Evolutionary conservation across 1,140 invertebrate species (phyloP), one percentile per base, ranked within the genome.

Genomic region (Arctopsyche grandis): DNA sequence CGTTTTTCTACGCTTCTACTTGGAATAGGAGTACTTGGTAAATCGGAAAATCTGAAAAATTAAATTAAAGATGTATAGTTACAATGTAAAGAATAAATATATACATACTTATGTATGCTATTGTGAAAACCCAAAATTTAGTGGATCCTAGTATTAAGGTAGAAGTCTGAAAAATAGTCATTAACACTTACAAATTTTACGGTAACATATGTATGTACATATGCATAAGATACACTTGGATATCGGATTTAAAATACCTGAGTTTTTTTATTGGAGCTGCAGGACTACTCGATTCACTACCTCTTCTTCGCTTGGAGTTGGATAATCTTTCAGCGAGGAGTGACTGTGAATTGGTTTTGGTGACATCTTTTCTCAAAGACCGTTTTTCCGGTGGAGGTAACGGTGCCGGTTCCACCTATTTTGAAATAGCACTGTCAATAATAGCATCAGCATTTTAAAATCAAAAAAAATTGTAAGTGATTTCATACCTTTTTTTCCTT

Each of bases 181-280:
- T n/a, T n/a, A n/a, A n/a, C n/a, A n/a, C 58, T 9, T 63, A 63
- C 5, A 9, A 12, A 10, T n/a, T n/a, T n/a, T n/a, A n/a, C n/a
- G n/a, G n/a, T n/a, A n/a, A n/a, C n/a, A n/a, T n/a, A n/a, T n/a
- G 9, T 19, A 9, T 10, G 58, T 63, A n/a, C 16, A n/a, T n/a
- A n/a, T 63, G 16, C 21, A n/a, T 63, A 9, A 48, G n/a, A 63
- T 63, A 66, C 63, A 3, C 38, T 14, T 38, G 26, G 38, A 66
- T 1, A 21, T 4, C 60, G n/a, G n/a, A 14, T 66, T 19, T 66
- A 43, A 29, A 70, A 73, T 73, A 79, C 73, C 44, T 69, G 5
- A 69, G 26, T 19, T 75, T 79, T 56, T 79, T 79, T 10, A 69
- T 56, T 14, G 69, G 38, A 12, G 38, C 29, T 22, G 48, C 70